Percentiles rank a stretch among this genome's conserved stretches.
phyloP scores from a whole-genome alignment of 2,113 vertebrate genomes.

The Morone saxatilis region DNA sequence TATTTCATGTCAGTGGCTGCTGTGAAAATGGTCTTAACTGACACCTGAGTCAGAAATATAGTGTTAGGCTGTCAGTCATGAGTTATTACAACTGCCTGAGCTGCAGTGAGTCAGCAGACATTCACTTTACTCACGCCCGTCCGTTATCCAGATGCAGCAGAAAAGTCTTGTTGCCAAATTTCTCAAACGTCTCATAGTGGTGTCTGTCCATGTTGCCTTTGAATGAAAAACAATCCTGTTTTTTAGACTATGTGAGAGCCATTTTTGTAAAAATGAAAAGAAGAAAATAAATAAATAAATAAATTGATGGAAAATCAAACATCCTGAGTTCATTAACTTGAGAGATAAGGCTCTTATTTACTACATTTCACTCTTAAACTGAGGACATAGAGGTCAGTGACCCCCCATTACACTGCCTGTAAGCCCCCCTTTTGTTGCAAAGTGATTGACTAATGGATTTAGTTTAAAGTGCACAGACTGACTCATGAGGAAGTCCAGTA shows the following conservation, averaged over 20 bases:
- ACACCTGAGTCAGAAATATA: background rate
- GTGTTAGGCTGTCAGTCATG: background rate
- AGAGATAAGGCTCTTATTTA: background rate
- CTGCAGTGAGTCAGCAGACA: background rate
- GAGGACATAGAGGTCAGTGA: background rate
- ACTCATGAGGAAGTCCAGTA: conserved; percentile 99
- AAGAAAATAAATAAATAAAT: background rate
- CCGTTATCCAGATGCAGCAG: conserved; percentile 97
- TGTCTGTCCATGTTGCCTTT: conserved; percentile 98
- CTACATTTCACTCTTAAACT: background rate
- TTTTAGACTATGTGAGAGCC: background rate
- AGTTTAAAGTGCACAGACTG: conserved; percentile 54
- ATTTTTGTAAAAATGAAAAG: background rate
- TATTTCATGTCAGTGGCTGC: too few relatives aligned
- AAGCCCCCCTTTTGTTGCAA: background rate
- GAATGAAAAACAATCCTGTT: background rate
- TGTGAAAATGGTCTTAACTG: background rate
- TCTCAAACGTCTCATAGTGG: conserved; percentile 98
- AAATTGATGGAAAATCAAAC: background rate
- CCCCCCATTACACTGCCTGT: background rate
- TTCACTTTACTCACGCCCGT: conserved; percentile 87
- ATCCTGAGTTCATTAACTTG: background rate
- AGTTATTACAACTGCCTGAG: background rate
- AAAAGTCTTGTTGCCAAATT: conserved; percentile 96
- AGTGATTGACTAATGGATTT: accelerated